A percentile compares a stretch with the other conserved stretches of the same genome.
These are phyloP conservation scores for Ricordea florida DNA, from an alignment of 92 coral and sea anemone genomes.

Conservation along the genomic window DNA sequence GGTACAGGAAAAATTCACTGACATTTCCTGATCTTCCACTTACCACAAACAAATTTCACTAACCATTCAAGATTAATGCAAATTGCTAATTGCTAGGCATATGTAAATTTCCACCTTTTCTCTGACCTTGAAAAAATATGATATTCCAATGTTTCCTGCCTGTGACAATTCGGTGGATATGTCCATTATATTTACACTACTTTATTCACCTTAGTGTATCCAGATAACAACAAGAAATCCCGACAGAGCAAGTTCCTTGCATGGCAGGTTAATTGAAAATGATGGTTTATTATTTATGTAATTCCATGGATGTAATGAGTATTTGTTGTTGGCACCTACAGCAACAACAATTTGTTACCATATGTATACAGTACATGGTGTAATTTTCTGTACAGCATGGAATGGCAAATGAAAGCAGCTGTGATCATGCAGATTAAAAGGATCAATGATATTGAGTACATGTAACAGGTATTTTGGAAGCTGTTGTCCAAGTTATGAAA, in stretches of 20 bases:
- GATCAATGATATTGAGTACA: neutral
- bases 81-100: too few relatives aligned
- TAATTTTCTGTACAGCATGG: neutral
- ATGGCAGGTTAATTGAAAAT: neutral
- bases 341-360: neutral
- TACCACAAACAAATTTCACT: slow-evolving; percentile 2
- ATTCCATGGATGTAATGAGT: neutral
- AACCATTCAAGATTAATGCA: neutral
- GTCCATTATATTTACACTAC: neutral
- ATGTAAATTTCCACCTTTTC: too few relatives aligned
- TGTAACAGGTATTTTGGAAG: neutral
- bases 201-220: too few relatives aligned
- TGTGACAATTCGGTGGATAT: neutral
- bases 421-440: neutral
- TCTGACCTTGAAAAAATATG: neutral
- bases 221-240: too few relatives aligned
- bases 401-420: neutral
- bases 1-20: slow-evolving; percentile 1
- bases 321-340: neutral
- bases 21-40: slow-evolving; percentile 3
- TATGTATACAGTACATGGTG: slow-evolving; percentile 1
- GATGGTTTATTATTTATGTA: neutral
- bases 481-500: neutral
- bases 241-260: too few relatives aligned
- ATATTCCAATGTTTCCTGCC: neutral